Base-by-base conservation (phyloP, 2,888 invertebrate species). In the Cantharis flavilabris region DNA sequence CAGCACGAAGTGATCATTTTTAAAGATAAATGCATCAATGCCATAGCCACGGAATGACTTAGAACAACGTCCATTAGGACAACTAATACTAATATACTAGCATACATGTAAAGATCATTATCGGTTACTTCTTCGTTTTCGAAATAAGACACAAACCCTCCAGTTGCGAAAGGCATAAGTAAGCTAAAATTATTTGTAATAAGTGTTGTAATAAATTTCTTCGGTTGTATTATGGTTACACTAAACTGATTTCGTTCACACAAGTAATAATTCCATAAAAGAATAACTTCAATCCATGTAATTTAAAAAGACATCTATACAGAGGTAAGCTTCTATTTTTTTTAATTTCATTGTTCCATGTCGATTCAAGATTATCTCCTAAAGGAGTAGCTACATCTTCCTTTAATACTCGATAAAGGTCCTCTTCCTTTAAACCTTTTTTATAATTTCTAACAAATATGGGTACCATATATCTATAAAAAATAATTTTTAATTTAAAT, bases 1-100 rank as follows among this genome's bases (percentile, higher is more conserved):
- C 96, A 95, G 84, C 94, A 93, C 0, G 95, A 95, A 0, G 97
- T 92, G 9, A 96, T 90, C 86, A 96, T 91, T 87, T 94, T 93
- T 95, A 96, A 95, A 69, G 97, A 96, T 88, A 95, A 91, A 83
- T 95, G 94, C 74, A 94, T 90, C 16, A 95, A 92, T n/a, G 93
- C 94, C 90, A 97, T 93, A 93, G 97, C 96, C 86, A 95, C 96
- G 0, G 96, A 96, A 89, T 98, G 88, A 26, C 79, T 79, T 18
- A 84, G 73, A 9, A 96, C 89, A 28, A 95, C 93, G 84, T 93
- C 94, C 64, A 94, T 84, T 0, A 93, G 93, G 0, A 95, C 93
- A 80, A 93, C 92, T 13, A 93, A 80, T n/a, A 95, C 91, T 30
- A 97, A 92, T 3, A 92, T 93, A 0, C 89, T 91, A 1, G 96